A percentile compares a stretch with the other conserved stretches of the same genome.
Evolutionary conservation across 2,888 invertebrate genomes (phyloP).

Genomic region (Metalampra italica): DNA sequence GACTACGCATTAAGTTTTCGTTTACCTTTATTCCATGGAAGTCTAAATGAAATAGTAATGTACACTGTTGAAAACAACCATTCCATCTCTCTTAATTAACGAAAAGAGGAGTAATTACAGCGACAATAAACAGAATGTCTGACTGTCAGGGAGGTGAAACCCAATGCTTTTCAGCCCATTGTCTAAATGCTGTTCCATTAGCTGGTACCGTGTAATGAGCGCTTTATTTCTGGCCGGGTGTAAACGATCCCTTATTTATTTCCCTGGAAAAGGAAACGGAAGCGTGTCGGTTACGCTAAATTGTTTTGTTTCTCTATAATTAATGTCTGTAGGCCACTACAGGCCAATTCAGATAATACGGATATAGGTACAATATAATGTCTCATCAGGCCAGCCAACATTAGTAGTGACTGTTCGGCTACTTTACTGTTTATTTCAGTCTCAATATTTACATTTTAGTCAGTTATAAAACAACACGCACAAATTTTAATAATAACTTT

Average conservation of each 20-base stretch:
- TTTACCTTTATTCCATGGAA: too few relatives aligned
- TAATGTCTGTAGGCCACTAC: neutral
- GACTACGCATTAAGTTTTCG: too few relatives aligned
- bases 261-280: neutral
- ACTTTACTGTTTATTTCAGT: too few relatives aligned
- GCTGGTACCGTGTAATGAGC: conserved; percentile 2
- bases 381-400: too few relatives aligned
- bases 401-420: too few relatives aligned
- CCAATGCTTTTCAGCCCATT: neutral
- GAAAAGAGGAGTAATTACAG: neutral
- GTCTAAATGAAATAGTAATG: neutral
- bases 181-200: neutral
- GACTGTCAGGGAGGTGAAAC: neutral
- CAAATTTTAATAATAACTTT: too few relatives aligned
- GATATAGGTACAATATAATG: too few relatives aligned
- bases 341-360: too few relatives aligned
- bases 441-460: too few relatives aligned
- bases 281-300: neutral
- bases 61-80: neutral
- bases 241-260: conserved; percentile 6
- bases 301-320: neutral
- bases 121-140: neutral
- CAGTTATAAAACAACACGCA: too few relatives aligned
- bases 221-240: neutral
- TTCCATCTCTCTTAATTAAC: neutral